Base-by-base conservation (phyloP, 2,797 vertebrate species). In the Sebastes umbrosus region DNA sequence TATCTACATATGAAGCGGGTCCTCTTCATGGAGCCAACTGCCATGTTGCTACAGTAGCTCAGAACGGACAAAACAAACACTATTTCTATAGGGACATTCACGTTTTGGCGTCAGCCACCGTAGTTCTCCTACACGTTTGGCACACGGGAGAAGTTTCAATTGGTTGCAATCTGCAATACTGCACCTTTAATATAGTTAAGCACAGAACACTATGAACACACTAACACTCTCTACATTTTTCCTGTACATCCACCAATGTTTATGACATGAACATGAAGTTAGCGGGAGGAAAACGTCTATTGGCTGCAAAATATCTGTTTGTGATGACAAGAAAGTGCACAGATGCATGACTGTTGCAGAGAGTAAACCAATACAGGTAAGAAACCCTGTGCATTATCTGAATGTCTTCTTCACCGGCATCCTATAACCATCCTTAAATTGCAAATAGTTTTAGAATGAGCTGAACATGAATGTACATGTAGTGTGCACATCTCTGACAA, bases 401-500 rank as follows among this genome's bases (percentile, higher is more conserved):
- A 32, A 25, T 46, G 11, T 46, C 2, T 46, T 68, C 46, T 29
- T 54, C 8, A n/a, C 4, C 2, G 1, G 5, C 3, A n/a, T 24
- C 52, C 8, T 62, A 25, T 34, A 57, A 20, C n/a, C n/a, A n/a
- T n/a, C n/a, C 43, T 54, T 58, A 52, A 4, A 14, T 68, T 34
- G n/a, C 34, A 24, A 50, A 75, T 58, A n/a, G 25, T 74, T 68
- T 76, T 55, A 58, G 71, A 77, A 22, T 27, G n/a, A 77, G 46
- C 29, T 34, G 16, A 69, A 69, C 16, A 52, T 79, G 16, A 73
- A 58, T 14, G 4, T 10, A 46, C 46, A 73, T 75, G 24, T 27
- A 36, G 22, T 29, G 60, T 24, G n/a, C 25, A 24, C 32, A 32
- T 76, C 43, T 75, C 54, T 43, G 64, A 63, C 8, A 12, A 62